Evolutionary conservation across 2,888 invertebrate genomes (phyloP), one percentile per base, ranked within the genome.

Genomic region (Eristalis pertinax): DNA sequence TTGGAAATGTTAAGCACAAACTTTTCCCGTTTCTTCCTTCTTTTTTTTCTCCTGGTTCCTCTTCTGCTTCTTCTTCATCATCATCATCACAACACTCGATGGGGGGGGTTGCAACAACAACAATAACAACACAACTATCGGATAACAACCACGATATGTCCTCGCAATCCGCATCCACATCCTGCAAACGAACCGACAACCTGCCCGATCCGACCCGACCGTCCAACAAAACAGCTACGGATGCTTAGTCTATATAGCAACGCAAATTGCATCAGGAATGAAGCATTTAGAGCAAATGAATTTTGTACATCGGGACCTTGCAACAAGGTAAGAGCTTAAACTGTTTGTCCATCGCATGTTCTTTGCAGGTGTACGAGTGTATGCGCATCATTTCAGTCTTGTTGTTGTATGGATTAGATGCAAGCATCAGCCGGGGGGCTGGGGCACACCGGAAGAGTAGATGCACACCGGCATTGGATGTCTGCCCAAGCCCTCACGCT

Each of bases 181-280:
- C 43, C 43, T 43, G 1, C n/a, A 43, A 19, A 19, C 50, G 10
- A n/a, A 35, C 5, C 8, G 11, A 64, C 19, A 26, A 56, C 32
- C 41, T 5, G 32, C 4, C 32, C 8, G 32, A 10, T 5, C 32
- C 4, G 5, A 8, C 1, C 32, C 8, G 10, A 29, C 29, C 32
- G 10, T 32, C 32, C 32, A 32, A 32, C 32, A 32, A 32, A 60
- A 86, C 89, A 97, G 97, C 94, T 96, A 96, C 93, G 96, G 97
- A 90, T 96, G 96, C 93, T 95, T 97, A 92, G 95, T 97, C 91
- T 97, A 96, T 94, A 96, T 97, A 95, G 97, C 97, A 89, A 96
- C 96, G 89, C 97, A 98, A 94, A 96, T 98, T 92, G 96, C 97
- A 90, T 97, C 97, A 84, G 98, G 97, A 89, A 97, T 98, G 97